Evolutionary conservation across 2,797 vertebrate species (phyloP), one percentile per base, ranked within the genome.

Genomic region (Hemitrygon akajei): DNA sequence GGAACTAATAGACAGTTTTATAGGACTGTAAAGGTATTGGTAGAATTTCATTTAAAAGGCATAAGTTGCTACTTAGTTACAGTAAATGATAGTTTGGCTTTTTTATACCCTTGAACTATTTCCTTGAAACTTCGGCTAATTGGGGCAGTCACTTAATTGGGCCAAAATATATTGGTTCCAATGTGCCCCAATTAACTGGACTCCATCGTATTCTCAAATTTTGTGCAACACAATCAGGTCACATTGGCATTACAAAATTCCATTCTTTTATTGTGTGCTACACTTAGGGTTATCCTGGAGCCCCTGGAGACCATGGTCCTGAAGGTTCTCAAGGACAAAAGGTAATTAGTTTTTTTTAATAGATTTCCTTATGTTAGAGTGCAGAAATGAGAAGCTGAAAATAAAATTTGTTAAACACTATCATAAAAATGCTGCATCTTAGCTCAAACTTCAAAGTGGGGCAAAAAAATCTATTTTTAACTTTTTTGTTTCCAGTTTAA

Each of bases 271-370:
- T 47, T 87, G 69, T 80, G n/a, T 76, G 77, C 0, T 81, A 91
- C 71, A 69, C 66, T 94, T 14, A 95, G 98, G 98, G 98, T 77
- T 95, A 97, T 94, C 97, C 97, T 94, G 98, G 98, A 95, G 97
- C 97, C 94, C 95, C 96, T 20, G 98, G 98, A 95, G 98, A 98
- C 95, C 95, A 96, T 27, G 98, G 98, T 94, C 96, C 96, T 89
- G 97, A 98, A 96, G 98, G 98, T 37, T 94, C 95, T 80, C 98
- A 96, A 96, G 98, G 98, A 95, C 97, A 97, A 95, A 97, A 98
- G 97, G 98, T 97, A 96, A 96, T 97, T 95, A 94, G 63, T 95
- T 37, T 76, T 47, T 34, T 81, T 14, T 66, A 47, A 47, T 84
- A 34, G 93, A 92, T 47, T 92, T 27, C 12, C 34, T 75, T n/a